Percentiles rank a stretch among this genome's conserved stretches.
Conservation (phyloP, 2,797 vertebrate species). For the Halcyon leucocephala region DNA sequence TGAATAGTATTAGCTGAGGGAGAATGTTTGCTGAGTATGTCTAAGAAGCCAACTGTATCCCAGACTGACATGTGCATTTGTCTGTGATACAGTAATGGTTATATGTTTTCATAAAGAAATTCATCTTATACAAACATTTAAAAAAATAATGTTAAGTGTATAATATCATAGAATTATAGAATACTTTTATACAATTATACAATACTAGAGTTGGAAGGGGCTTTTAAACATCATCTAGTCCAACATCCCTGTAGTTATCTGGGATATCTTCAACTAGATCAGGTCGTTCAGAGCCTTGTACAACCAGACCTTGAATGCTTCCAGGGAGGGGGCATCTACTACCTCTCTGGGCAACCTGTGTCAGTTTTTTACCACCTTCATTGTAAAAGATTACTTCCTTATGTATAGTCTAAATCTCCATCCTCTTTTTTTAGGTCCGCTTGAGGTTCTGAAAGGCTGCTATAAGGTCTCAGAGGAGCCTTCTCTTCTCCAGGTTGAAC, state of each 20-base stretch:
- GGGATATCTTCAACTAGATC: neutral
- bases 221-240: neutral
- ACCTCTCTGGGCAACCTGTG: neutral
- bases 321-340: neutral
- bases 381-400: neutral
- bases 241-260: rapidly evolving
- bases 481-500: neutral
- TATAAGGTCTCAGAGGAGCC: neutral
- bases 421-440: neutral
- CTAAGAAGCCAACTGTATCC: neutral
- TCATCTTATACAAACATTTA: rapidly evolving
- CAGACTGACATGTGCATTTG: neutral
- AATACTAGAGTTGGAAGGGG: neutral
- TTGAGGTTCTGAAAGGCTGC: rapidly evolving
- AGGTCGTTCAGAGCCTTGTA: neutral
- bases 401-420: neutral
- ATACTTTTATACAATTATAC: neutral
- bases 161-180: neutral
- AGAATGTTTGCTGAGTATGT: neutral
- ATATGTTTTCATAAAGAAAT: neutral
- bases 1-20: neutral
- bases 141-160: neutral
- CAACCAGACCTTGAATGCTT: neutral
- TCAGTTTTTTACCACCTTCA: neutral
- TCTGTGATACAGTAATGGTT: neutral